Conservation (phyloP, 2,113 vertebrate genomes). For the Macquaria australasica region DNA sequence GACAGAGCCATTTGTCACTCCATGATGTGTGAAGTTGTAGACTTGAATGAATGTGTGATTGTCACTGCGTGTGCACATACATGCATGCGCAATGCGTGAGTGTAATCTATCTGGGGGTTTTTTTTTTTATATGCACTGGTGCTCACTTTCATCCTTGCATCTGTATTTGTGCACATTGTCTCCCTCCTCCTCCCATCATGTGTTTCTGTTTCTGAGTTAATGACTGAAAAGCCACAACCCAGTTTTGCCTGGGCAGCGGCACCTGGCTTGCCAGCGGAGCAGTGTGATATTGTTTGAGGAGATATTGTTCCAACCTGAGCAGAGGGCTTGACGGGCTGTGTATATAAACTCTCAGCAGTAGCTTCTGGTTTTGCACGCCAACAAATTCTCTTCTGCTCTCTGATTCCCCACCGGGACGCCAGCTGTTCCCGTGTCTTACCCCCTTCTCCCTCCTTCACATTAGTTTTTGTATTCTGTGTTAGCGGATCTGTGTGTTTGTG, state of each 20-base stretch:
- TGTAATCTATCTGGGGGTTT: background rate
- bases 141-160: slow-evolving; percentile 15
- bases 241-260: slow-evolving; percentile 45
- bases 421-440: slow-evolving; percentile 73
- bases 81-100: background rate
- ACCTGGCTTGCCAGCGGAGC: slow-evolving; percentile 42
- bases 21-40: slow-evolving; percentile 29
- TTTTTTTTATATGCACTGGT: slow-evolving; percentile 19
- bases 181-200: background rate
- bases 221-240: slow-evolving; percentile 44
- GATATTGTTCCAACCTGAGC: slow-evolving; percentile 69
- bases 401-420: slow-evolving; percentile 66
- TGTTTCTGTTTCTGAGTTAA: slow-evolving; percentile 43
- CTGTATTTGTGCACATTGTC: slow-evolving; percentile 30
- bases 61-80: background rate
- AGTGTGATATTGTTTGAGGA: slow-evolving; percentile 55
- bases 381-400: slow-evolving; percentile 60
- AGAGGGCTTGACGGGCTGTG: slow-evolving; percentile 57
- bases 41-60: slow-evolving; percentile 19
- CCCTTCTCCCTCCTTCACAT: slow-evolving; percentile 39
- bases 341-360: slow-evolving; percentile 70
- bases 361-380: slow-evolving; percentile 59
- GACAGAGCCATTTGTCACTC: slow-evolving; percentile 41
- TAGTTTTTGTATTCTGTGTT: slow-evolving; percentile 21
- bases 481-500: slow-evolving; percentile 44